Base-by-base conservation (phyloP, 2,113 vertebrate genomes). In the Amia ocellicauda region DNA sequence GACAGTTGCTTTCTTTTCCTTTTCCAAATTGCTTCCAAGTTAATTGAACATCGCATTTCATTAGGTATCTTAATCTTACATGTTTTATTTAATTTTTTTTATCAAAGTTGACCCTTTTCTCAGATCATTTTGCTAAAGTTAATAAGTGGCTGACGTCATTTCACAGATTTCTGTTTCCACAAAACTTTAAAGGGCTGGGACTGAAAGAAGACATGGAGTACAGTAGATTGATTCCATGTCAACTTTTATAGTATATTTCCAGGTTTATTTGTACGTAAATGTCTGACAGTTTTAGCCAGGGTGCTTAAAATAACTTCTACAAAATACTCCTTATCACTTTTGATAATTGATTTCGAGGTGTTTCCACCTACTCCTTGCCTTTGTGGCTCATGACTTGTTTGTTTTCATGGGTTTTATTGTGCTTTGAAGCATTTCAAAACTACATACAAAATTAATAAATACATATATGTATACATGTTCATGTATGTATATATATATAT, bases 171-270 rank as follows among this genome's bases (percentile, higher is more conserved):
- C 61, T 79, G 59, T 80, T 74, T 36, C 31, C 11, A 7, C 11
- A 5, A 36, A 36, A 11, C 11, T 68, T 78, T 62, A 81, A 88
- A 88, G 83, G 84, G 84, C 88, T 85, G 84, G 80, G 80, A 76
- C 76, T 60, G 75, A 67, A 66, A 72, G 78, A 79, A 70, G 74
- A 75, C 67, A 76, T 74, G 70, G 75, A 75, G 60, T 77, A 81
- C 74, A 16, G 75, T 68, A 28, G 19, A 51, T 53, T 8, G 54
- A 70, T 78, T 54, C 68, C 76, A 31, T 51, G 27, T 58, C 28
- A 40, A 31, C n/a, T 41, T 65, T 36, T 28, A 2, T 49, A 36
- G 19, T 24, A n/a, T 52, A 56, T 57, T 69, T 67, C 64, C 42
- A n/a, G 55, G 50, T 65, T 53, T 40, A 20, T n/a, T 66, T 42